These are phyloP conservation scores for Arrhamphus sclerolepis DNA, from an alignment of 2,797 vertebrate species.

Conservation along the genomic window DNA sequence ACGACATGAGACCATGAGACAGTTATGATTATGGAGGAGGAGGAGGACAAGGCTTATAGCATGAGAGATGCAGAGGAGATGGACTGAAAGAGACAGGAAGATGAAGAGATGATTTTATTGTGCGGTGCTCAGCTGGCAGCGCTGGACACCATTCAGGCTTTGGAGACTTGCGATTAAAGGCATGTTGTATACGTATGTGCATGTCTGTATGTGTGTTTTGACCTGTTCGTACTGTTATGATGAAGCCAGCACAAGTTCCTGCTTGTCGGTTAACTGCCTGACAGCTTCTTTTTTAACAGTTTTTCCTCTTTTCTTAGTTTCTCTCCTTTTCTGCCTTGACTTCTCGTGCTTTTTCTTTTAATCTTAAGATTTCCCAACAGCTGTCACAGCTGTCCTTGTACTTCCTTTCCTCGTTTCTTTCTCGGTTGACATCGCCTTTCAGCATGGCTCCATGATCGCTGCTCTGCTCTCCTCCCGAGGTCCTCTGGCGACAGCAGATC, in stretches of 20 bases:
- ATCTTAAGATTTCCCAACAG: conserved; percentile 19
- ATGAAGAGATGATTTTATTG: conserved; percentile 16
- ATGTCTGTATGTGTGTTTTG: conserved; percentile 62
- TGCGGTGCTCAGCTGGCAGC: conserved; percentile 28
- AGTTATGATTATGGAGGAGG: not conserved
- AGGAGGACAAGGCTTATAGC: conserved; percentile 11
- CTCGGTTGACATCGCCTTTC: conserved; percentile 40
- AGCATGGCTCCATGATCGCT: conserved; percentile 49
- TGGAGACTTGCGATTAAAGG: conserved; percentile 29
- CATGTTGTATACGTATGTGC: conserved; percentile 59
- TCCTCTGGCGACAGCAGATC: conserved; percentile 7
- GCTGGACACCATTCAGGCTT: conserved; percentile 30
- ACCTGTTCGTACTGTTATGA: conserved; percentile 45
- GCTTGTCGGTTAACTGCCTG: conserved; percentile 37
- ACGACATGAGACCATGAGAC: conserved; percentile 14
- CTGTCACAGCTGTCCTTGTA: conserved; percentile 8
- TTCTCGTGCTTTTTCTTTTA: conserved; percentile 36
- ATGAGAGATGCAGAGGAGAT: conserved; percentile 14
- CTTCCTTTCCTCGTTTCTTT: conserved; percentile 9
- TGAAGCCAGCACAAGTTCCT: conserved; percentile 59
- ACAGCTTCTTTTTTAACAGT: conserved; percentile 33
- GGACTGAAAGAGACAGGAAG: conserved; percentile 18
- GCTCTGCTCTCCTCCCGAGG: too few relatives aligned
- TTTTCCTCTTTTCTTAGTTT: conserved; percentile 30
- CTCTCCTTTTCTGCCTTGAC: conserved; percentile 50